These are phyloP conservation scores for Geophilus truncorum DNA, from an alignment of 2,888 invertebrate genomes.

Conservation along the genomic window DNA sequence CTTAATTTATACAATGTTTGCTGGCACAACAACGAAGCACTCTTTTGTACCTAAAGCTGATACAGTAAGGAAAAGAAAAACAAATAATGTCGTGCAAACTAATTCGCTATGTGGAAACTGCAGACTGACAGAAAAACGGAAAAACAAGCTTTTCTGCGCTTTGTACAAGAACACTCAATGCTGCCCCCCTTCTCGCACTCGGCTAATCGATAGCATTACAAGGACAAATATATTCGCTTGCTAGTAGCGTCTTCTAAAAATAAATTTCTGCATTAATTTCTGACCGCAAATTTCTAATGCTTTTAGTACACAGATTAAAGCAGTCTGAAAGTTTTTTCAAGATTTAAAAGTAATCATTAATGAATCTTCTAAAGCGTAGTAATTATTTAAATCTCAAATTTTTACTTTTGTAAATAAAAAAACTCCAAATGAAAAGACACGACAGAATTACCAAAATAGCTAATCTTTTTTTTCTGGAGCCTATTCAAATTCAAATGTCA, in stretches of 20 bases:
- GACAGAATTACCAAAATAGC: too few species aligned
- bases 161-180: background rate
- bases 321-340: background rate
- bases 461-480: too few species aligned
- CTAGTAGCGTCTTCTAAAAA: background rate
- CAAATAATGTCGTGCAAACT: background rate
- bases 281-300: background rate
- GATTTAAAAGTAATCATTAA: background rate
- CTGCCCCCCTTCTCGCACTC: background rate
- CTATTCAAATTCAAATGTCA: too few species aligned
- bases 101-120: conserved; percentile 1
- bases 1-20: background rate
- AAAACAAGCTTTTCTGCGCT: background rate
- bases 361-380: too few species aligned
- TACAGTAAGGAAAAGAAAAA: background rate
- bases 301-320: background rate
- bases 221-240: conserved; percentile 6
- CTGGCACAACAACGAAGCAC: background rate
- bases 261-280: background rate
- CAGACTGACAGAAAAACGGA: background rate
- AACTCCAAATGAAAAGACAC: too few species aligned
- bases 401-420: too few species aligned
- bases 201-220: conserved; percentile 18
- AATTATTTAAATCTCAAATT: too few species aligned
- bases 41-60: background rate